Evolutionary conservation across 1,140 invertebrate genomes (phyloP).

Genomic region (Diploscapter pachys): DNA sequence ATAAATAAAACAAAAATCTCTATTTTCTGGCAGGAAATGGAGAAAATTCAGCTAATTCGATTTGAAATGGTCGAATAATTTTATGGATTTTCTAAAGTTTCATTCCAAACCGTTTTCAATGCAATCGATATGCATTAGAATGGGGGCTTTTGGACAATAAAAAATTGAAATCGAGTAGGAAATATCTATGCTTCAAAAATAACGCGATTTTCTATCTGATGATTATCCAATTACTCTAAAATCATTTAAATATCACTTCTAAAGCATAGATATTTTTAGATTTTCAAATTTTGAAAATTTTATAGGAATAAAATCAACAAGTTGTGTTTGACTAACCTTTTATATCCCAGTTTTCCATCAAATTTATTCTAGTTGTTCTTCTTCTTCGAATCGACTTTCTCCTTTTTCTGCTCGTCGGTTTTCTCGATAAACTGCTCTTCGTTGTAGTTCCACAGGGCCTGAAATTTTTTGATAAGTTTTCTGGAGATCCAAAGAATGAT

Average conservation of each 20-base stretch:
- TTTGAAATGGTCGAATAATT: too few species aligned
- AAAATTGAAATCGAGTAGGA: too few species aligned
- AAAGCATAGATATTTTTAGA: conserved; percentile 4
- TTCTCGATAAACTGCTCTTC: conserved; percentile 53
- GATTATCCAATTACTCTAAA: neutral
- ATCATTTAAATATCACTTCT: neutral
- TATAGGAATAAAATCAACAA: conserved; percentile 19
- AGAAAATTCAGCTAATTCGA: too few species aligned
- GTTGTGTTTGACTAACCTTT: neutral
- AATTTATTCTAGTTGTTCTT: conserved; percentile 27
- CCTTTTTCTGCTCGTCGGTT: conserved; percentile 37
- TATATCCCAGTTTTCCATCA: conserved; percentile 3
- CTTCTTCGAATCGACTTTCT: conserved; percentile 36
- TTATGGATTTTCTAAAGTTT: too few species aligned
- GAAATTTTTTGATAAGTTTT: conserved; percentile 59
- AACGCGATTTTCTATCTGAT: too few species aligned
- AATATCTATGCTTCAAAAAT: too few species aligned
- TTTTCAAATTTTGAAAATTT: neutral
- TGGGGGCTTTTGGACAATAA: too few species aligned
- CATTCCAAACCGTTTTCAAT: too few species aligned
- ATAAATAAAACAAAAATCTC: too few species aligned
- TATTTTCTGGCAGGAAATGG: too few species aligned
- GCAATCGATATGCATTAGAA: too few species aligned
- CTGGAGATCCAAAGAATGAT: neutral
- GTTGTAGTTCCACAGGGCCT: conserved; percentile 53